Conservation (phyloP, 2,113 vertebrate genomes). For the Poeciliopsis occidentalis region DNA sequence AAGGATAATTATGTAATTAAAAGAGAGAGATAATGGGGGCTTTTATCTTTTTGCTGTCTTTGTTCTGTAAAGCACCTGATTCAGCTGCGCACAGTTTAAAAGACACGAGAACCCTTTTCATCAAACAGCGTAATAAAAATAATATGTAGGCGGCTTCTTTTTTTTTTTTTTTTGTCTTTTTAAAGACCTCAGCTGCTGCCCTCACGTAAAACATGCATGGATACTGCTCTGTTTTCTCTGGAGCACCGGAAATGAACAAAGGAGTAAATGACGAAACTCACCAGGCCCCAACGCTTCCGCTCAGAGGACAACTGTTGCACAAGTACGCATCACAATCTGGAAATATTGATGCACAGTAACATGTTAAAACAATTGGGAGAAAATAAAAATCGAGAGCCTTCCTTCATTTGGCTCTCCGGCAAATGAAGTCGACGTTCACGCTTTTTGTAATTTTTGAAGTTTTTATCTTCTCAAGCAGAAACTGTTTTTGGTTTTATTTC, state of each 20-base stretch:
- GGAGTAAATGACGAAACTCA: slow-evolving; percentile 1
- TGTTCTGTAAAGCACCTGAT: slow-evolving; percentile 23
- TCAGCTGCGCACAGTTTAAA: not conserved
- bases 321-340: not conserved
- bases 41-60: slow-evolving; percentile 15
- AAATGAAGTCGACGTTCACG: too few relatives aligned
- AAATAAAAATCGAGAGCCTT: not conserved
- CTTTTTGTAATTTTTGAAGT: too few relatives aligned
- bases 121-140: slow-evolving; percentile 1
- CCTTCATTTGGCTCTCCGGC: not conserved
- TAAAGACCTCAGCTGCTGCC: not conserved
- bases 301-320: not conserved
- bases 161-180: too few relatives aligned
- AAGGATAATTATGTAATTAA: not conserved
- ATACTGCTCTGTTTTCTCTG: not conserved
- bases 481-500: too few relatives aligned
- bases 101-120: not conserved
- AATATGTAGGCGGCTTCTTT: not conserved
- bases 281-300: not conserved
- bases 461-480: too few relatives aligned
- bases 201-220: not conserved
- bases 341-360: not conserved
- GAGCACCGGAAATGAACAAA: not conserved
- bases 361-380: not conserved
- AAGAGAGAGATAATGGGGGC: not conserved